Base-by-base conservation (phyloP, 2,888 invertebrate species). In the Melipona beecheii region DNA sequence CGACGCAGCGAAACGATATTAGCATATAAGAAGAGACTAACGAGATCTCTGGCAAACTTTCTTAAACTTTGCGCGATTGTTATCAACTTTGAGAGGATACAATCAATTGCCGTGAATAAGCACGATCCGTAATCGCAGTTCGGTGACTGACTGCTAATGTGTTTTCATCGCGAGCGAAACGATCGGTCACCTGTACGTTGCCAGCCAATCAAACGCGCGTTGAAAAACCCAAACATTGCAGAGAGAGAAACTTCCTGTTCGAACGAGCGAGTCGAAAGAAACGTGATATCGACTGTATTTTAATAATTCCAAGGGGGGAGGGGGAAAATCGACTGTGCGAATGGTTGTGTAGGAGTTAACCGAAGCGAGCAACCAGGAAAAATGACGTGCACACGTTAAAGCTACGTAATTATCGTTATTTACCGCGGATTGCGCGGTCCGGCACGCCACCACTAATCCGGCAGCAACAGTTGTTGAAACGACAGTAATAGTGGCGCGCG, bases 401-500 rank as follows among this genome's bases (percentile, higher is more conserved):
- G 65, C 56, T 36, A 56, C 70, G 74, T 78, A 83, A 83, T 83
- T 83, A 84, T 77, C 69, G 82, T 74, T 70, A 66, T 82, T 81
- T 77, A 78, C 65, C 58, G 64, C 64, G 70, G 76, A 73, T 68
- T 56, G 60, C 75, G 83, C 36, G 70, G 74, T 19, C 54, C 62
- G 69, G 71, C 82, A 50, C 64, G 83, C 73, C 72, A 70, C 78
- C 75, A 31, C 83, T 83, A 83, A 84, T 84, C 83, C 83, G 68
- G 84, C 82, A 83, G 84, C 84, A 84, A 84, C 83, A 84, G 84
- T 89, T 84, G 88, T 89, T 84, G 86, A 86, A 83, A 82, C 81
- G 78, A 68, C 76, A 78, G 78, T 83, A 83, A 87, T 81, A 87
- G 81, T 70, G 66, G 70, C 75, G 49, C 56, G 74, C 74, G 78